Conservation (phyloP, 2,888 invertebrate species). For the Eubasilissa splendida region DNA sequence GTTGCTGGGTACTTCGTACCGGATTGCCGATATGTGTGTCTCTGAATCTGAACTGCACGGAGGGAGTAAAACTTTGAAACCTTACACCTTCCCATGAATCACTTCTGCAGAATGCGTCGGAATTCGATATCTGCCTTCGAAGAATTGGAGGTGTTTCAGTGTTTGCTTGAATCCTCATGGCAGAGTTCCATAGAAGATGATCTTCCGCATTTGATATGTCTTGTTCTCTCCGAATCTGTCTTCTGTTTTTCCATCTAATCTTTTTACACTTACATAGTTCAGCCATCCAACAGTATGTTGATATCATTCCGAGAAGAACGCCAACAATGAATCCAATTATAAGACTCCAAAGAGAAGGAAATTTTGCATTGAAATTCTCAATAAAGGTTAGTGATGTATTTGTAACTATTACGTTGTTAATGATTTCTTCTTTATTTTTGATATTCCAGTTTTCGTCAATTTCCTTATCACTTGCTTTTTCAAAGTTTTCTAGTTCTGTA, state of each 20-base stretch:
- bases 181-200: slow-evolving; percentile 31
- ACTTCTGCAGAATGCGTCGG: slow-evolving; percentile 60
- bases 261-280: slow-evolving; percentile 65
- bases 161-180: slow-evolving; percentile 62
- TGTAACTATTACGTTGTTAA: slow-evolving; percentile 51
- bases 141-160: slow-evolving; percentile 68
- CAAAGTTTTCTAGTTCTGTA: slow-evolving; percentile 62
- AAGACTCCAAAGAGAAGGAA: slow-evolving; percentile 68
- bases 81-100: slow-evolving; percentile 62
- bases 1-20: background rate
- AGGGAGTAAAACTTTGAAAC: slow-evolving; percentile 32
- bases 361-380: slow-evolving; percentile 67
- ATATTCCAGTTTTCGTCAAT: slow-evolving; percentile 68
- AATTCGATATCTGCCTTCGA: slow-evolving; percentile 65
- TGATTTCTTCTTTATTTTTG: slow-evolving; percentile 55
- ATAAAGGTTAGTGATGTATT: slow-evolving; percentile 63
- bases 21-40: background rate
- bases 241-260: slow-evolving; percentile 62
- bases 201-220: background rate
- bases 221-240: slow-evolving; percentile 61
- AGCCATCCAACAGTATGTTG: slow-evolving; percentile 68
- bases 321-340: slow-evolving; percentile 69
- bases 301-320: slow-evolving; percentile 67
- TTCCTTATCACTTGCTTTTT: slow-evolving; percentile 65
- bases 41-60: background rate